These are phyloP conservation scores for Brenthis hecate DNA, from an alignment of 2,888 invertebrate genomes.

Conservation along the genomic window DNA sequence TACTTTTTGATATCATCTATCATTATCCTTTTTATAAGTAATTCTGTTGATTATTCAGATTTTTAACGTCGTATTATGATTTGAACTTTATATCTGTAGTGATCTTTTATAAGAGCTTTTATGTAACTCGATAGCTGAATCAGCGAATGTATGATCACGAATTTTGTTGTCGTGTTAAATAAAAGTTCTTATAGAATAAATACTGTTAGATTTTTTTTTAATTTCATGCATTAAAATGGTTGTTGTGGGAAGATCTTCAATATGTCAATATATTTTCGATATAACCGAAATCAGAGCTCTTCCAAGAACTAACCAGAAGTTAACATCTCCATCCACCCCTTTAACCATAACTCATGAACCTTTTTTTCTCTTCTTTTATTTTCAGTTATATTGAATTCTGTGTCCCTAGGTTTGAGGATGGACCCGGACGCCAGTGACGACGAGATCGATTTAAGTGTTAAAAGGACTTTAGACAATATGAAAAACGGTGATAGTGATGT, in stretches of 20 bases:
- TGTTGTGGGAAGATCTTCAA: neutral
- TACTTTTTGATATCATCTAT: no score
- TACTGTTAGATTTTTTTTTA: no score
- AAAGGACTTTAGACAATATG: constrained; percentile 78
- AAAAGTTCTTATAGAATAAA: no score
- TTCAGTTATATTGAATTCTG: constrained; percentile 82
- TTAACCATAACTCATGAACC: constrained; percentile 55
- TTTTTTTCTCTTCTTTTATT: constrained; percentile 70
- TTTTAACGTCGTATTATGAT: no score
- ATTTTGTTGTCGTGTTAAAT: no score
- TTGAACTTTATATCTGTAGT: no score
- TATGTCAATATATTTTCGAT: neutral
- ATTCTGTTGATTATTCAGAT: no score
- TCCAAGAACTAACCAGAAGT: neutral
- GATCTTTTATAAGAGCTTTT: no score
- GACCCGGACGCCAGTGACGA: constrained; percentile 79
- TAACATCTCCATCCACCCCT: constrained; percentile 31
- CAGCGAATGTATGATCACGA: no score
- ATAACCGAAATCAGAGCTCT: neutral
- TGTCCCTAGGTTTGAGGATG: constrained; percentile 80
- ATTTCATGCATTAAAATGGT: neutral
- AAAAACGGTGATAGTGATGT: constrained; percentile 79
- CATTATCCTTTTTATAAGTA: no score
- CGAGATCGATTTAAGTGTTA: constrained; percentile 77
- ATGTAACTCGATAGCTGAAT: no score